Conservation (phyloP, 2,113 vertebrate genomes). For the Tautogolabrus adspersus region DNA sequence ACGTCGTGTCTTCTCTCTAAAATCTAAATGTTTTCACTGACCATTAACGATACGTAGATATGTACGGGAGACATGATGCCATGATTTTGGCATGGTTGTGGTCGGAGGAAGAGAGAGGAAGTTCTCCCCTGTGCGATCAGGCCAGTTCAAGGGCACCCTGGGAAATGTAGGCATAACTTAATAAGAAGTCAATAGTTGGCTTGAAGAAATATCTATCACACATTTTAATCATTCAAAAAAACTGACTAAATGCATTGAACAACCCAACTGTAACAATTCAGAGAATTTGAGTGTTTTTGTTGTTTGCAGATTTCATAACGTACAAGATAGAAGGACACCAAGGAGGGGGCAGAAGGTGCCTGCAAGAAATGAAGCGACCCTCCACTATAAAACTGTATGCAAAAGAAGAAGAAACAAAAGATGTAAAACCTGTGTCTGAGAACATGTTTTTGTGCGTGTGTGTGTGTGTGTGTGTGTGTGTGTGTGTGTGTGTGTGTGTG, state of each 20-base stretch:
- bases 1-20: neutral
- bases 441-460: neutral
- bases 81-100: neutral
- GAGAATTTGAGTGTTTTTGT: neutral
- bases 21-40: neutral
- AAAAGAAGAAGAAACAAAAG: constrained; percentile 39
- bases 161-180: neutral
- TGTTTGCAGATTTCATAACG: neutral
- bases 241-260: neutral
- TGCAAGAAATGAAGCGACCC: constrained; percentile 1
- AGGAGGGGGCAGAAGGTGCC: neutral
- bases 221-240: neutral
- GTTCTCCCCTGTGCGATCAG: constrained; percentile 8
- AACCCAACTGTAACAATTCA: neutral
- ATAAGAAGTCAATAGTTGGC: no score
- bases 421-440: constrained; percentile 40
- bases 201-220: neutral
- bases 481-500: no score
- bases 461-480: constrained; percentile 3
- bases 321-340: neutral
- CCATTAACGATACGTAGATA: neutral
- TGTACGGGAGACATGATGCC: constrained; percentile 4
- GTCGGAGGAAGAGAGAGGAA: no score
- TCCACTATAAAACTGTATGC: neutral
- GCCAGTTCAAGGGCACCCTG: constrained; percentile 4